Base-by-base conservation (phyloP, 2,797 vertebrate species). In the Acanthiza pusilla region DNA sequence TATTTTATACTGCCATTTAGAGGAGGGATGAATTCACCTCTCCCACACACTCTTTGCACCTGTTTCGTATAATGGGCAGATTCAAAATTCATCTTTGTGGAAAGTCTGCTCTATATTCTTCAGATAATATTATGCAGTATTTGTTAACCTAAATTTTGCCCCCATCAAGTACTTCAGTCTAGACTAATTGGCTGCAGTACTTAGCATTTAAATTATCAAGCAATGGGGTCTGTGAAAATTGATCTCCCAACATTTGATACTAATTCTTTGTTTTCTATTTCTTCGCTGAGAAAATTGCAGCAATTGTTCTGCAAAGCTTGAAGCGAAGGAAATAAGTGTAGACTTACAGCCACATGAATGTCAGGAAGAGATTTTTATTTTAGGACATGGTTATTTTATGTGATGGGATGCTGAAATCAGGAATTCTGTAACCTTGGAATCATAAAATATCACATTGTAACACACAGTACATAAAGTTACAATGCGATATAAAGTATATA, bases 141-240 rank as follows among this genome's bases (percentile, higher is more conserved):
- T 97, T 90, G 75, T 90, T 97, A 96, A 93, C 91, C 94, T 96
- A 76, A 96, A 83, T 94, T 86, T 93, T 94, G 90, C 60, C 85
- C 93, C 81, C 25, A 32, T 96, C 74, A 86, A 83, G 75, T 96
- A 87, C 90, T 91, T 89, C 77, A 77, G 88, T 95, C 89, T 96
- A 80, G 91, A 95, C 91, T 95, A 94, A 95, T 94, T 90, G 87
- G 74, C 93, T 96, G 71, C 54, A 86, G 51, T 76, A 88, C 83
- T 93, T 93, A 91, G 83, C 85, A 93, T 97, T 95, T 94, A 93
- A 96, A 96, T 96, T 85, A 92, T 66, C 87, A 67, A 73, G 74
- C 7, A 5, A 53, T 82, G n/a, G 50, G 70, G 71, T 79, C 86
- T 66, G 21, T 93, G 88, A 81, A 95, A 93, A 96, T 88, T 78